Conservation (phyloP, 1,140 invertebrate genomes). For the Drosophila paulistorum region DNA sequence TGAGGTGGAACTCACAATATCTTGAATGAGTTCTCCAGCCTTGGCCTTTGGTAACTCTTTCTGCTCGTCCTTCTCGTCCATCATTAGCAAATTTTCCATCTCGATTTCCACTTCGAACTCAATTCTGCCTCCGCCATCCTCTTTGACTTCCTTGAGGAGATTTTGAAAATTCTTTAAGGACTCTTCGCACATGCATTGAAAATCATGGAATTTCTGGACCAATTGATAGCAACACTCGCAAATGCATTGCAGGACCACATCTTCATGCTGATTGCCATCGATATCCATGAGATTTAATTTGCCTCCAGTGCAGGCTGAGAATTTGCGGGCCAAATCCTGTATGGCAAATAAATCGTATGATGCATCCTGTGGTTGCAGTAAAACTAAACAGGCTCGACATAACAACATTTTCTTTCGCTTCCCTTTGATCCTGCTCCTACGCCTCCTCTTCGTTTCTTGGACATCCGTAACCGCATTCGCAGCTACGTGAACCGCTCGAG, state of each 20-base stretch:
- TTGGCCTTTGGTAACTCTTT: background rate
- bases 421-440: too few relatives aligned
- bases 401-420: slow-evolving; percentile 43
- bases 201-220: slow-evolving; percentile 63
- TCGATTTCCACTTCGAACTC: slow-evolving; percentile 16
- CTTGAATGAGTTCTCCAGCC: slow-evolving; percentile 29
- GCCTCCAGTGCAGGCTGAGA: slow-evolving; percentile 45
- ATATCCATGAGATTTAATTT: slow-evolving; percentile 7
- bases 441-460: background rate
- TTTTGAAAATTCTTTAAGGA: slow-evolving; percentile 60
- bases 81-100: background rate
- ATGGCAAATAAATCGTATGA: slow-evolving; percentile 48
- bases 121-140: background rate
- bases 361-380: slow-evolving; percentile 46
- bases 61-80: background rate
- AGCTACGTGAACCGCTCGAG: slow-evolving; percentile 24
- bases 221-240: slow-evolving; percentile 69
- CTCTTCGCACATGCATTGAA: slow-evolving; percentile 71
- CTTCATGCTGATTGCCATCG: slow-evolving; percentile 11
- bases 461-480: slow-evolving; percentile 43
- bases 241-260: slow-evolving; percentile 58
- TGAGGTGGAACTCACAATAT: slow-evolving; percentile 59
- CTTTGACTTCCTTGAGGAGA: slow-evolving; percentile 40
- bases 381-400: slow-evolving; percentile 63
- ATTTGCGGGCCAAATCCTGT: slow-evolving; percentile 56